phyloP scores from a whole-genome alignment of 2,113 vertebrate genomes.

The Myotis brandtii region DNA sequence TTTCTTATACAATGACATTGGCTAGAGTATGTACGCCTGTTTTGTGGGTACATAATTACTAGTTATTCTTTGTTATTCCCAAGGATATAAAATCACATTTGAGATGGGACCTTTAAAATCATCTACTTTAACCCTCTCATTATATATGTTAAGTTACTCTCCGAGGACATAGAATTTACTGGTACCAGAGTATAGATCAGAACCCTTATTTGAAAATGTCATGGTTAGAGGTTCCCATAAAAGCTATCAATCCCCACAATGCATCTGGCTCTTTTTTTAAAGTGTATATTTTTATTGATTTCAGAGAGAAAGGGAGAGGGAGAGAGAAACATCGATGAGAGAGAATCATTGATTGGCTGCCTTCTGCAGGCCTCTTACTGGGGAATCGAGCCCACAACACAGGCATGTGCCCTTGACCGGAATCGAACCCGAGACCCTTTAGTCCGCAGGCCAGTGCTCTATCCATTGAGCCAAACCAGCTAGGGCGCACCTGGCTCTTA shows the following conservation, averaged over 20 bases:
- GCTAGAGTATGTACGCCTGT: background rate
- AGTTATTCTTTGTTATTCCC: background rate
- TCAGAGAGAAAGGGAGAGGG: no score
- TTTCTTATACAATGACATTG: background rate
- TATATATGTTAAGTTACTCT: background rate
- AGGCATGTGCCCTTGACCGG: no score
- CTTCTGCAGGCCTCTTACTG: no score
- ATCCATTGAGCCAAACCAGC: no score
- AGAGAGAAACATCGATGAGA: no score
- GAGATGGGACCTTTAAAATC: background rate
- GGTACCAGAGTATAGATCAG: background rate
- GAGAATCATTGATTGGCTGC: no score
- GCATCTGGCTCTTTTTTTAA: background rate
- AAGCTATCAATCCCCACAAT: background rate
- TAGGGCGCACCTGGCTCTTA: background rate
- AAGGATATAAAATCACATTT: conserved; percentile 10
- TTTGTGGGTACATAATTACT: background rate
- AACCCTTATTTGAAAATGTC: background rate
- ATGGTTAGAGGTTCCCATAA: background rate
- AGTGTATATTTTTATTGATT: no score
- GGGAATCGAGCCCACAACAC: no score
- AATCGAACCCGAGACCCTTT: no score
- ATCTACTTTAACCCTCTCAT: background rate
- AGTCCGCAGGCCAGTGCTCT: no score
- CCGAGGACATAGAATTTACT: background rate